A percentile compares a stretch with the other conserved stretches of the same genome.
Evolutionary conservation across 2,797 vertebrate genomes (phyloP).

Genomic region (Hemibagrus guttatus): DNA sequence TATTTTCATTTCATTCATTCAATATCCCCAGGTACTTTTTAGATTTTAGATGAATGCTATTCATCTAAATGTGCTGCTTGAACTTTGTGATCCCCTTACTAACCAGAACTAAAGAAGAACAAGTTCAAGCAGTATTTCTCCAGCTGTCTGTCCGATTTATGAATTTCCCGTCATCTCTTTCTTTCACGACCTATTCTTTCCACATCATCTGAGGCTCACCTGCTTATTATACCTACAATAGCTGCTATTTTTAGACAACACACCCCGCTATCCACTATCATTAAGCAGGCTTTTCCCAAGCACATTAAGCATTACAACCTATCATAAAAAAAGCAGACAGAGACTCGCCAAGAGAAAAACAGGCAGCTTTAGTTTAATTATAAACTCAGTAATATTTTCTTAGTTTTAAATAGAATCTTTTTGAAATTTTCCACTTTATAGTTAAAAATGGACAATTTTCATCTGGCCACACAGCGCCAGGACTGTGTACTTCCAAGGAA

Average conservation of each 20-base stretch:
- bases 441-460: not conserved
- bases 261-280: not conserved
- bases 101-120: not conserved
- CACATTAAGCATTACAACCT: conserved; percentile 33
- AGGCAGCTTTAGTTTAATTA: not conserved
- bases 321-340: conserved; percentile 7
- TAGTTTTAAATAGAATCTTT: not conserved
- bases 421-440: not conserved
- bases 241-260: conserved; percentile 44
- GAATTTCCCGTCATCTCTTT: conserved; percentile 14
- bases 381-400: not conserved
- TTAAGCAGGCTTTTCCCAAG: conserved; percentile 30
- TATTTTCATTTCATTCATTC: not conserved
- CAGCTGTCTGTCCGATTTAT: not conserved
- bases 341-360: not conserved
- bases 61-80: not conserved
- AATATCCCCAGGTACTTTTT: not conserved
- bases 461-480: not conserved
- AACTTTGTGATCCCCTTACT: not conserved
- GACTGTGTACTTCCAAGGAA: not conserved
- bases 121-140: not conserved
- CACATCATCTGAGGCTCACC: conserved; percentile 38
- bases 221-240: conserved; percentile 51
- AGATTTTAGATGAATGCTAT: not conserved
- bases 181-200: conserved; percentile 10